Evolutionary conservation across 2,113 vertebrate genomes (phyloP).

Genomic region (Osmerus mordax): DNA sequence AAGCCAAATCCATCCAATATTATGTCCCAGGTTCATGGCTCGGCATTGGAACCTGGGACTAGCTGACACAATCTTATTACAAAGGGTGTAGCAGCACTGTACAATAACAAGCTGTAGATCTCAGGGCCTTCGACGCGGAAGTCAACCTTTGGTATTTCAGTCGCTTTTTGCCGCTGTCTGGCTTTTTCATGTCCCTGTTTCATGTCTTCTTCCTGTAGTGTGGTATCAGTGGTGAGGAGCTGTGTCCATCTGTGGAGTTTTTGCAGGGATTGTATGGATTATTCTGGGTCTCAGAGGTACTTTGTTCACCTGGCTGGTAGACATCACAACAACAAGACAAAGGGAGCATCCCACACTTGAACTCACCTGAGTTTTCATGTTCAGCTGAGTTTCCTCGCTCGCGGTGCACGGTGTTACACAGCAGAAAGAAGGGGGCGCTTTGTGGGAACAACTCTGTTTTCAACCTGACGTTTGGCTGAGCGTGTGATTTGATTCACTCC

Average conservation of each 20-base stretch:
- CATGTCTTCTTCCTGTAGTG: background rate
- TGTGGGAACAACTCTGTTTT: slow-evolving; percentile 15
- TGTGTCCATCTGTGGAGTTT: background rate
- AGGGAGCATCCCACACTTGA: background rate
- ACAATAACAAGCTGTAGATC: slow-evolving; percentile 26
- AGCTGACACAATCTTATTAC: slow-evolving; percentile 15
- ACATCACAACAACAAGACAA: slow-evolving; percentile 7
- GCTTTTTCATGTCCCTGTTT: background rate
- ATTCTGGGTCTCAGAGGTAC: background rate
- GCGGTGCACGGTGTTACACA: slow-evolving; percentile 4
- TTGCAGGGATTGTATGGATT: background rate
- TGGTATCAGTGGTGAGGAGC: background rate
- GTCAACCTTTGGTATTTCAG: background rate
- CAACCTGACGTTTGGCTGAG: slow-evolving; percentile 56
- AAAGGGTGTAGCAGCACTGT: slow-evolving; percentile 9
- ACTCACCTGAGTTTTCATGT: slow-evolving; percentile 4
- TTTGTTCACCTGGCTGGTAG: too few species aligned
- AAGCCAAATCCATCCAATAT: slow-evolving; percentile 31
- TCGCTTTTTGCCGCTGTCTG: background rate
- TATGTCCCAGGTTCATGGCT: slow-evolving; percentile 26
- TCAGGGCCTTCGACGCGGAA: background rate
- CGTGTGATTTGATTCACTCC: slow-evolving; percentile 69
- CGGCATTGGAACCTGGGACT: slow-evolving; percentile 6
- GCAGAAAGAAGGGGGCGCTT: background rate
- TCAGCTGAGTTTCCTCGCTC: background rate